Base-by-base conservation (phyloP, 2,888 invertebrate genomes). In the Agriopis aurantiaria region DNA sequence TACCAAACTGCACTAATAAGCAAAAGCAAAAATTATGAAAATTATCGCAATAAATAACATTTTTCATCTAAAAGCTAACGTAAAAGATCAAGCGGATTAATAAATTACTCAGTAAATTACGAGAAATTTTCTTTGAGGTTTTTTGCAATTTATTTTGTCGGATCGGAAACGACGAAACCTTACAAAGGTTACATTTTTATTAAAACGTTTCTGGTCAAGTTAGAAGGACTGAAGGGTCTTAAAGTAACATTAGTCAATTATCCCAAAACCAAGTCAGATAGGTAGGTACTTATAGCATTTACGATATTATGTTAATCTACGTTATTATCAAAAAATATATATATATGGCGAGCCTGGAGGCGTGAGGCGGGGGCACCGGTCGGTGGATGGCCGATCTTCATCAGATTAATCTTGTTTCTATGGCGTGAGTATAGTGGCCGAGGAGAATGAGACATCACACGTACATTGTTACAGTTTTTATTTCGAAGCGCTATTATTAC, bases 131-230 rank as follows among this genome's bases (percentile, higher is more conserved):
- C 55, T 67, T 67, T 56, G 60, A 61, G 23, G 17, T 49, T 56
- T 61, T 65, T 49, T 12, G 12, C 55, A 67, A 67, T 67, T 67
- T 61, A 60, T 67, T 67, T 56, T 14, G 48, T 48, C 48, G 53
- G 55, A 60, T 61, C 67, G 61, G 67, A 61, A 49, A 49, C 49
- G 17, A 46, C 52, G 52, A 40, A 59, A 59, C 45, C 43, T n/a
- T 46, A 40, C 5, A 51, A 48, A 53, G 46, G 46, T 45, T 11
- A 46, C 52, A 40, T 52, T 52, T 58, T 58, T 58, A 48, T 23
- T 46, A 48, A 58, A 58, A 58, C 46, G 46, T 58, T 45, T 48
- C 58, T 57, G 58, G 58, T 45, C 45, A 46, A 23, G 46, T 48
- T 48, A 58, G 11, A 56, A 46, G 33, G 23, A 23, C 46, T 17